Evolutionary conservation across 2,797 vertebrate species (phyloP).

Genomic region (Astyanax mexicanus): DNA sequence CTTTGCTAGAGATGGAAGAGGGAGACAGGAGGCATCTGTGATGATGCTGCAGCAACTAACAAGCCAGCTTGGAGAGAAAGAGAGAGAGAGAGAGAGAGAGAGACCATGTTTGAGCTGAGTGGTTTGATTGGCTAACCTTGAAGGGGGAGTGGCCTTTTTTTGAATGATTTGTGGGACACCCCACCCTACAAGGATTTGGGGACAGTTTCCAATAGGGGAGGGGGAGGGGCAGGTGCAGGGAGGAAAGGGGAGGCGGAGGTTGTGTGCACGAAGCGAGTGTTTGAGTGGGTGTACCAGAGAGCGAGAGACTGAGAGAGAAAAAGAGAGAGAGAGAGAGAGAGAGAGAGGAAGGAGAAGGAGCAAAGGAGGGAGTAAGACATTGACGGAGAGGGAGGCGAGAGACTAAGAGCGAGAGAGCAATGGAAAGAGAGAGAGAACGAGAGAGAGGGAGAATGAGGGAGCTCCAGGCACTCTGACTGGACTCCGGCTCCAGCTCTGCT

Average conservation of each 20-base stretch:
- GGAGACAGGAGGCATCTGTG: not conserved
- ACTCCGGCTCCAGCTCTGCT: slow-evolving; percentile 71
- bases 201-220: slow-evolving; percentile 65
- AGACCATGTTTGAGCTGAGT: slow-evolving; percentile 57
- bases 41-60: slow-evolving; percentile 29
- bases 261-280: slow-evolving; percentile 53
- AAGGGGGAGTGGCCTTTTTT: slow-evolving; percentile 71
- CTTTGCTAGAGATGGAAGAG: not conserved
- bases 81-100: slow-evolving; percentile 12
- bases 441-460: slow-evolving; percentile 54
- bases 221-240: not conserved
- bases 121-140: slow-evolving; percentile 68
- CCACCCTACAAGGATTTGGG: slow-evolving; percentile 66
- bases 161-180: slow-evolving; percentile 70
- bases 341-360: slow-evolving; percentile 44
- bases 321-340: slow-evolving; percentile 34
- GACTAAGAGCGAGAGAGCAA: slow-evolving; percentile 55
- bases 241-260: slow-evolving; percentile 21
- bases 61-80: not conserved
- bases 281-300: slow-evolving; percentile 54
- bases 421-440: not conserved
- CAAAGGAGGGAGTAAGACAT: slow-evolving; percentile 8
- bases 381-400: slow-evolving; percentile 55
- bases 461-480: slow-evolving; percentile 73
- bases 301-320: slow-evolving; percentile 54